Base-by-base conservation (phyloP, 2,797 vertebrate species). In the Macrochelys suwanniensis region DNA sequence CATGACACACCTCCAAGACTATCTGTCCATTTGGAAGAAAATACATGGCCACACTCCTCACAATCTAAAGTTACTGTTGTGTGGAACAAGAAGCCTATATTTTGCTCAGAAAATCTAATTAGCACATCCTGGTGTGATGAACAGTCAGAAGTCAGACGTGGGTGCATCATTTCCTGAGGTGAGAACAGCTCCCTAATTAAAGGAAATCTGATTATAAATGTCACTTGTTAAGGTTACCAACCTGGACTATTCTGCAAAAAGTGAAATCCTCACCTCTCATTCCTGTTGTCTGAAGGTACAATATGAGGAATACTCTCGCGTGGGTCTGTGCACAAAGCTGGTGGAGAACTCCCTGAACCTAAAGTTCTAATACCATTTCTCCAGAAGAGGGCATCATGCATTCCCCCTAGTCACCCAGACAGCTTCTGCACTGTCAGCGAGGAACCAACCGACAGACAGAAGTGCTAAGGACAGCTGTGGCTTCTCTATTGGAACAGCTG, bases 371-470 rank as follows among this genome's bases (percentile, higher is more conserved):
- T 3, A 33, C 49, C 0, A 1, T 54, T 17, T 82, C 80, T 84
- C 37, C 74, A 45, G 74, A 5, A 0, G 19, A 76, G 49, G 25
- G 25, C 50, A 47, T 77, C 74, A 33, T 0, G 0, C 76, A 31
- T 17, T 21, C 50, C 4, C 4, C 15, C 1, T 0, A 3, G 15
- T 53, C 11, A 19, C 23, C 77, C 0, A 0, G 0, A 1, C 15
- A 51, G 49, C 74, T 28, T 42, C 42, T 45, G 25, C 21, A 80
- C 13, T 7, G 31, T 57, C 25, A 71, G 83, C 3, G 26, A 49
- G 28, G 3, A 37, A 80, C 33, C 49, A 37, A 80, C 33, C 49
- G 53, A 0, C 5, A 37, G 1, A 26, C 59, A 78, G 84, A 45
- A 45, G 3, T 21, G 0, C 42, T 49, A 0, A 0, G 84, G 54